Conservation (phyloP, 2,113 vertebrate species). For the Nematolebias whitei region DNA sequence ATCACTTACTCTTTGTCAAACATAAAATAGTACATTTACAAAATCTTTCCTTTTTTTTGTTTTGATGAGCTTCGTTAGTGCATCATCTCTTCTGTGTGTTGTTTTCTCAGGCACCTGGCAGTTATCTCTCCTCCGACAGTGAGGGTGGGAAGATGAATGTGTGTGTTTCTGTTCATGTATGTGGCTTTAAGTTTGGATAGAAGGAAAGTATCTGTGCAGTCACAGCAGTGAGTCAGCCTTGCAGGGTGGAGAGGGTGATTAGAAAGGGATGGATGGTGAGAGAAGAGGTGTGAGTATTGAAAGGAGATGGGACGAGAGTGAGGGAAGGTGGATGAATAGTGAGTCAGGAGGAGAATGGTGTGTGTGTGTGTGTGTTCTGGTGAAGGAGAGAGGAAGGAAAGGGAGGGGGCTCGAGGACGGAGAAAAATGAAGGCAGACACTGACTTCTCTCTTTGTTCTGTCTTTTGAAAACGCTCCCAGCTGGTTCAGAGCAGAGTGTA, state of each 20-base stretch:
- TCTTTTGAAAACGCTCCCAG: slow-evolving; percentile 63
- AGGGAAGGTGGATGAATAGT: slow-evolving; percentile 35
- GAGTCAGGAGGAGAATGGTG: slow-evolving; percentile 33
- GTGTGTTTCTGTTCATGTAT: slow-evolving; percentile 22
- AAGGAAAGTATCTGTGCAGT: slow-evolving; percentile 30
- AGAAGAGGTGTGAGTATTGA: slow-evolving; percentile 53
- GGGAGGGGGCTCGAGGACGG: slow-evolving; percentile 38
- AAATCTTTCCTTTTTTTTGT: background rate
- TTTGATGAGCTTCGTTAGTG: slow-evolving; percentile 23
- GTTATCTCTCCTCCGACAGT: slow-evolving; percentile 43
- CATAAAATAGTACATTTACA: background rate
- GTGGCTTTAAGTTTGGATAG: slow-evolving; percentile 6
- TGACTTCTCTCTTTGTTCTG: slow-evolving; percentile 74
- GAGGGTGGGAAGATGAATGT: slow-evolving; percentile 36
- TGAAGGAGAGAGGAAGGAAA: slow-evolving; percentile 35
- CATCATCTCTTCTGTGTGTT: slow-evolving; percentile 2
- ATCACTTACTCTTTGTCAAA: too few relatives aligned
- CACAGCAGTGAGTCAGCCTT: slow-evolving; percentile 73
- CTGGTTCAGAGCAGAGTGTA: slow-evolving; percentile 61
- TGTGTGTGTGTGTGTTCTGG: slow-evolving; percentile 5
- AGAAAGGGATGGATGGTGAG: slow-evolving; percentile 47
- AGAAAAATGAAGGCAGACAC: slow-evolving; percentile 62
- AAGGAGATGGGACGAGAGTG: slow-evolving; percentile 32
- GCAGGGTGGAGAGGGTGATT: slow-evolving; percentile 57
- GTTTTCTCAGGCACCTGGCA: slow-evolving; percentile 34